A percentile compares a stretch with the other conserved stretches of the same genome.
phyloP scores from a whole-genome alignment of 2,797 vertebrate species.

The Tenualosa ilisha region DNA sequence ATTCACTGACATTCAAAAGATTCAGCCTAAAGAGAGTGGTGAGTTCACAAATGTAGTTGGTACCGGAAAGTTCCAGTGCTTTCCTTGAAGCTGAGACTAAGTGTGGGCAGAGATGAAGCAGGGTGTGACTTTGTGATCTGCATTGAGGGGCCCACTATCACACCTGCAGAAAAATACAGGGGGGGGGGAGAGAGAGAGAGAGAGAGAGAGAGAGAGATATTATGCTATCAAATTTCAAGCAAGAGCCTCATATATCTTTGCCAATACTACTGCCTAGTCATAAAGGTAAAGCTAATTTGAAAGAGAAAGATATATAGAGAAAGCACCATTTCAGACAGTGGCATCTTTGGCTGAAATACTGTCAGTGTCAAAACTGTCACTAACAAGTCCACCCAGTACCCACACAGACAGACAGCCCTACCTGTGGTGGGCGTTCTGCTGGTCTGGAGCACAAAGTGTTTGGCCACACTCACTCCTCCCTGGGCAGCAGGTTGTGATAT shows the following conservation, averaged over 20 bases:
- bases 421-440: slow-evolving; percentile 46
- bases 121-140: slow-evolving; percentile 30
- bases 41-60: slow-evolving; percentile 37
- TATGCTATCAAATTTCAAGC: too few relatives aligned
- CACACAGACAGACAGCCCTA: not conserved
- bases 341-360: not conserved
- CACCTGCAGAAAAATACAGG: not conserved
- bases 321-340: not conserved
- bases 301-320: not conserved
- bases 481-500: not conserved
- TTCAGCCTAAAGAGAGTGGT: not conserved
- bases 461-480: slow-evolving; percentile 48
- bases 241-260: not conserved
- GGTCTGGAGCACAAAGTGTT: slow-evolving; percentile 51
- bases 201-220: not conserved
- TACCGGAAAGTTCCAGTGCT: slow-evolving; percentile 69
- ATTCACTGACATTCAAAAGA: not conserved
- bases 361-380: not conserved
- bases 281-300: not conserved
- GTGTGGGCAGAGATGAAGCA: slow-evolving; percentile 36
- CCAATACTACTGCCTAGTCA: too few relatives aligned
- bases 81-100: slow-evolving; percentile 54
- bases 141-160: not conserved
- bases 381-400: not conserved
- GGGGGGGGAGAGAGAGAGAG: not conserved